Conservation (phyloP, 2,113 vertebrate genomes). For the Sardina pilchardus region DNA sequence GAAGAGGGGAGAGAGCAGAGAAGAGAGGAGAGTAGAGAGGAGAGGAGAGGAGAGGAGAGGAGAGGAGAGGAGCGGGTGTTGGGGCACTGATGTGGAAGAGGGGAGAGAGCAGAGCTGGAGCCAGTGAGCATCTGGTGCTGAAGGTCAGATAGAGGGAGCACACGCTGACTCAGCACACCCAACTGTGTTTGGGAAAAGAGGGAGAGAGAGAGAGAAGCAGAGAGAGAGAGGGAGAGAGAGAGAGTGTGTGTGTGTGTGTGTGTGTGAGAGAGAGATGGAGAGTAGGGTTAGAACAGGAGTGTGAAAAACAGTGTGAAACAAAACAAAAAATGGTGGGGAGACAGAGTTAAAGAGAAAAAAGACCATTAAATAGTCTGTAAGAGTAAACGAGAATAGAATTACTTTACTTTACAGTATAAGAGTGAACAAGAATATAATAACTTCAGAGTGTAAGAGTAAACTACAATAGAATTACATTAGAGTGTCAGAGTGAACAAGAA, state of each 20-base stretch:
- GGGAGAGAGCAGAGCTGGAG: neutral
- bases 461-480: too few species aligned
- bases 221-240: neutral
- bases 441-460: too few species aligned
- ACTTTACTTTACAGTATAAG: too few species aligned
- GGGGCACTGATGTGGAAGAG: neutral
- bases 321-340: neutral
- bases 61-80: neutral
- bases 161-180: conserved; percentile 58
- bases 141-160: conserved; percentile 66
- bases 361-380: neutral
- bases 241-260: neutral
- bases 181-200: neutral
- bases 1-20: neutral
- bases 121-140: conserved; percentile 61
- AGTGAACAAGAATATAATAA: too few species aligned
- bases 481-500: too few species aligned
- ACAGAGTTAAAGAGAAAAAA: neutral
- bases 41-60: conserved; percentile 25
- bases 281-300: neutral
- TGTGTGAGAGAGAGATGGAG: neutral
- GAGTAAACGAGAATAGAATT: too few species aligned
- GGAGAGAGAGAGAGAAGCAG: neutral
- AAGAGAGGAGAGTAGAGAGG: conserved; percentile 22
- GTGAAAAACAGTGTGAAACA: neutral